phyloP scores from a whole-genome alignment of 1,140 invertebrate species.

The Anthonomus grandis region DNA sequence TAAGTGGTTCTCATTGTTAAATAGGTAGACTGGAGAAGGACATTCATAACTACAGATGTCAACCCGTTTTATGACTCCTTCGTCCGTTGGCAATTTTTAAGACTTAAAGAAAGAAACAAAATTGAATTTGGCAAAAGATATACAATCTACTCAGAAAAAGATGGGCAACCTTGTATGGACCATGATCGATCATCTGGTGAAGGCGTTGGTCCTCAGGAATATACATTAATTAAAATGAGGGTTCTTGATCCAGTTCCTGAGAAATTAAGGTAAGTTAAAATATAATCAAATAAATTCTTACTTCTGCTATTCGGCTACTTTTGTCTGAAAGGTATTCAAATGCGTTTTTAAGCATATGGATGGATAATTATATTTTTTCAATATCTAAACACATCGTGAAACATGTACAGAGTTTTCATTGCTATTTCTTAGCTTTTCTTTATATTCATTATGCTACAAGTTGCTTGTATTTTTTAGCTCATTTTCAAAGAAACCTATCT shows the following conservation, averaged over 20 bases:
- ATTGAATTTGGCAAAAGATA: constrained; percentile 97
- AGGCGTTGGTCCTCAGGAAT: constrained; percentile 97
- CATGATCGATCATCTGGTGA: constrained; percentile 95
- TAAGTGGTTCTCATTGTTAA: no score
- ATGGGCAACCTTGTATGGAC: constrained; percentile 99
- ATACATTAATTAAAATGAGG: constrained; percentile 95
- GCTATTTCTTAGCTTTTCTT: neutral
- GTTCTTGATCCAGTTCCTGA: constrained; percentile 71
- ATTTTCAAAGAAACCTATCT: constrained; percentile 63
- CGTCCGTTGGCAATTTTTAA: constrained; percentile 93
- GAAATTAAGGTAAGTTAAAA: constrained; percentile 60
- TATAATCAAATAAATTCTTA: neutral
- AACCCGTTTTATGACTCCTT: constrained; percentile 99
- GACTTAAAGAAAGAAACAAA: constrained; percentile 84
- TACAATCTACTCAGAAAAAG: constrained; percentile 94
- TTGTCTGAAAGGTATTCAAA: no score
- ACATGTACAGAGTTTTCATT: neutral
- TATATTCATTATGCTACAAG: constrained; percentile 16
- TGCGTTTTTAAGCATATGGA: no score
- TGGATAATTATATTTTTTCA: no score
- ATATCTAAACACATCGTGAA: neutral
- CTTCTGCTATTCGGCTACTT: no score
- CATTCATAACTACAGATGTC: constrained; percentile 96
- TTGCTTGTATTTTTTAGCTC: constrained; percentile 54
- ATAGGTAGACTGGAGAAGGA: constrained; percentile 93